phyloP scores from a whole-genome alignment of 1,140 invertebrate genomes.

The Nomia melanderi region DNA sequence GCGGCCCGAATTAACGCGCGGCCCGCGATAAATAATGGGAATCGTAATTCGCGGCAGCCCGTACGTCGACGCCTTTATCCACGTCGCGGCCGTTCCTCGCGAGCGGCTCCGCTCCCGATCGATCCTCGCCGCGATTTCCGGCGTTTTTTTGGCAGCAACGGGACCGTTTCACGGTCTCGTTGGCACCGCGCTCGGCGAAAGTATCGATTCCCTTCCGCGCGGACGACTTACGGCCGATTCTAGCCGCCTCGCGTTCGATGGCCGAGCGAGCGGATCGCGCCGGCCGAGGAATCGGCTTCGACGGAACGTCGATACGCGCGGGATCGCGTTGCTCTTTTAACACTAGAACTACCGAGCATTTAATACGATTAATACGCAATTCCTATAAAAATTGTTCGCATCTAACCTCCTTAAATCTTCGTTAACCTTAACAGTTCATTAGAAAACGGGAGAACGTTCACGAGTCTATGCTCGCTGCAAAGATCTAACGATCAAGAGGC shows the following conservation, averaged over 20 bases:
- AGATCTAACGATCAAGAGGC: no score
- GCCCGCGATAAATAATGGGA: background rate
- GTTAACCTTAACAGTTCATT: no score
- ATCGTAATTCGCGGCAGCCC: background rate
- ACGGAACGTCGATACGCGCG: background rate
- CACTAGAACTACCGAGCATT: no score
- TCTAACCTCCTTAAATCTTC: no score
- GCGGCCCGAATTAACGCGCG: slow-evolving; percentile 22
- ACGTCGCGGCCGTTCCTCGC: background rate
- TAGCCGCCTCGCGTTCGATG: background rate
- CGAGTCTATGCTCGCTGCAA: no score
- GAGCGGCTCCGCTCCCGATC: background rate
- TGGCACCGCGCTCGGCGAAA: slow-evolving; percentile 11
- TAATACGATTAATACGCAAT: no score
- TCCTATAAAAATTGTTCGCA: no score
- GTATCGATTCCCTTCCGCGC: background rate
- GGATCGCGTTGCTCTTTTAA: background rate
- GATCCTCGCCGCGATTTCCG: background rate
- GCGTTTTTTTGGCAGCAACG: slow-evolving; percentile 3
- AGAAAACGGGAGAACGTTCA: no score
- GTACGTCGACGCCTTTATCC: background rate
- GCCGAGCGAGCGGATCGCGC: background rate
- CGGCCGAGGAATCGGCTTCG: background rate
- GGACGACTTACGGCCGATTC: background rate
- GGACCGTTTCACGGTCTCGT: slow-evolving; percentile 1